Evolutionary conservation across 2,113 vertebrate species (phyloP).

Genomic region (Labrus mixtus): DNA sequence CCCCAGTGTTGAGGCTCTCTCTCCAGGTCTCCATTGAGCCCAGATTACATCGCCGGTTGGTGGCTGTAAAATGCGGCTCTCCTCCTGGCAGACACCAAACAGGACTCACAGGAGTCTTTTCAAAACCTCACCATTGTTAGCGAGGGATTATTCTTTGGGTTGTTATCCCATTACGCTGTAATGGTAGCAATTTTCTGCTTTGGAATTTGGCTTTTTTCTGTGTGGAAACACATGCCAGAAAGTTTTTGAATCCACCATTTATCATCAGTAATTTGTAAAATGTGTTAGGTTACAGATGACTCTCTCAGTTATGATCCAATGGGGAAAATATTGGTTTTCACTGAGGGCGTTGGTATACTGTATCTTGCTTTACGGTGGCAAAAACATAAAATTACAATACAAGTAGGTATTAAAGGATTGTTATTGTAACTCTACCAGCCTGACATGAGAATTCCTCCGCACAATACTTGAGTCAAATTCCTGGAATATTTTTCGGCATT

Average conservation of each 20-base stretch:
- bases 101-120: conserved; percentile 75
- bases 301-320: not conserved
- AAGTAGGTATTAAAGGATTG: not conserved
- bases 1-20: conserved; percentile 68
- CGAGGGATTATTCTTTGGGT: conserved; percentile 81
- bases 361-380: not conserved
- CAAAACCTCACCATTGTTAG: conserved; percentile 77
- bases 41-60: conserved; percentile 78
- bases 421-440: conserved; percentile 6
- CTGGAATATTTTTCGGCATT: conserved; percentile 80
- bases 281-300: not conserved
- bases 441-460: conserved; percentile 28
- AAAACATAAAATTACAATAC: conserved; percentile 6
- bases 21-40: conserved; percentile 69
- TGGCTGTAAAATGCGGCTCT: conserved; percentile 62
- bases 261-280: conserved; percentile 54
- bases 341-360: not conserved
- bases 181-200: conserved; percentile 82
- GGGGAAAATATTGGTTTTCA: conserved; percentile 16
- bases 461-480: conserved; percentile 63
- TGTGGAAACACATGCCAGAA: conserved; percentile 48
- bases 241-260: conserved; percentile 60
- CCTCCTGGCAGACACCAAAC: conserved; percentile 67
- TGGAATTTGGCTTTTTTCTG: conserved; percentile 70
- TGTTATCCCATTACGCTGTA: conserved; percentile 85